These are phyloP conservation scores for Habrosyne pyritoides DNA, from an alignment of 2,888 invertebrate genomes.

Conservation along the genomic window DNA sequence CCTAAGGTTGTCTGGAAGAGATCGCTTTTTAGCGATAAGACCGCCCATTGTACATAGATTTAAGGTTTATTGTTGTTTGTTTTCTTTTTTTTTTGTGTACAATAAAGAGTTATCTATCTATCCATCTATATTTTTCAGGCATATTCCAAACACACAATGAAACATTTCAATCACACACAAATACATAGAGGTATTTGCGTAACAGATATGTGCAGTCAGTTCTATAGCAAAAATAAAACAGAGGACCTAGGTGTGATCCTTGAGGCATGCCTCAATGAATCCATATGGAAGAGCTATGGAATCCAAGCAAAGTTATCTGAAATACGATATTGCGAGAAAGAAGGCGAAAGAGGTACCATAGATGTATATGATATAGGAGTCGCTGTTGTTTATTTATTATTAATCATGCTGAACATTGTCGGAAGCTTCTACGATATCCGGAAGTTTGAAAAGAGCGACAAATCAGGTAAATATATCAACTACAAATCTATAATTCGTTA, in stretches of 20 bases:
- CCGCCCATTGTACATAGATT: no score
- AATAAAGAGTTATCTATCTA: no score
- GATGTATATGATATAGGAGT: slow-evolving; percentile 57
- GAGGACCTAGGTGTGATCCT: slow-evolving; percentile 48
- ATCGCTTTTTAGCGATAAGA: no score
- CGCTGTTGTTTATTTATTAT: slow-evolving; percentile 51
- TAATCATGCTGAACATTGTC: slow-evolving; percentile 55
- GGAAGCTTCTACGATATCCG: slow-evolving; percentile 63
- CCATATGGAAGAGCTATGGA: slow-evolving; percentile 53
- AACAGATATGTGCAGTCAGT: slow-evolving; percentile 53
- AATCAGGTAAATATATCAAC: slow-evolving; percentile 59
- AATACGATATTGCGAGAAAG: slow-evolving; percentile 58
- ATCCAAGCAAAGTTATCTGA: slow-evolving; percentile 53
- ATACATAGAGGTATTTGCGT: slow-evolving; percentile 71
- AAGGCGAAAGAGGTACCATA: slow-evolving; percentile 38
- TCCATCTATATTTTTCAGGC: slow-evolving; percentile 45
- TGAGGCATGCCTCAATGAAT: slow-evolving; percentile 64
- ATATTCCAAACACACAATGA: slow-evolving; percentile 60
- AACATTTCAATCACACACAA: slow-evolving; percentile 71
- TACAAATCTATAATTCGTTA: no score
- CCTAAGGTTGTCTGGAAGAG: no score
- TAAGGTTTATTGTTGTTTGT: no score
- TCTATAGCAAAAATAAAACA: slow-evolving; percentile 27
- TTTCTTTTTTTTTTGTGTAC: no score
- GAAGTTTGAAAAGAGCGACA: slow-evolving; percentile 33